phyloP scores from a whole-genome alignment of 2,888 invertebrate species.

The Tanypteryx hageni region DNA sequence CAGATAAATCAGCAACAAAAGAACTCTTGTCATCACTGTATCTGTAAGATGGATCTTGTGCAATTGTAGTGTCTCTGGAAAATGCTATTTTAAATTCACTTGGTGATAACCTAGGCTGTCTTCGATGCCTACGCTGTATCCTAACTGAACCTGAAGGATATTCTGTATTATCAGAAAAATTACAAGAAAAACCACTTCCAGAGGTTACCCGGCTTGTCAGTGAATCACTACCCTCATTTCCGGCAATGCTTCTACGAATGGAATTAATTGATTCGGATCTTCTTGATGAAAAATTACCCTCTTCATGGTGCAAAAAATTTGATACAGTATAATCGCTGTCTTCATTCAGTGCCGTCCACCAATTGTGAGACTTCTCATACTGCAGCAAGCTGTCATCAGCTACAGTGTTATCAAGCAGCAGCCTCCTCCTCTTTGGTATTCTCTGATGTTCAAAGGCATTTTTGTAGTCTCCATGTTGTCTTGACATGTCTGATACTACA shows the following conservation, averaged over 20 bases:
- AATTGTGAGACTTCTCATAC: neutral
- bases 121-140: neutral
- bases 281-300: neutral
- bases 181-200: neutral
- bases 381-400: neutral
- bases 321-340: neutral
- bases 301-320: neutral
- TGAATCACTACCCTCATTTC: neutral
- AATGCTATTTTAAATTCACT: neutral
- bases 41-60: neutral
- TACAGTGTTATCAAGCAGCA: neutral
- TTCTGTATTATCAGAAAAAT: neutral
- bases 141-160: neutral
- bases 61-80: neutral
- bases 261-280: neutral
- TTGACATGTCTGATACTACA: neutral
- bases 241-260: no score
- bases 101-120: neutral
- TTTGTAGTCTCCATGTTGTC: neutral
- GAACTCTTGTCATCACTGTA: neutral
- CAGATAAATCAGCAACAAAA: neutral
- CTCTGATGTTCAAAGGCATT: neutral
- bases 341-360: neutral
- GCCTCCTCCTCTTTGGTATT: neutral
- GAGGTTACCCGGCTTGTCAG: neutral